Percentiles rank a stretch among this genome's conserved stretches.
These are phyloP conservation scores for Myotis brandtii DNA, from an alignment of 2,113 vertebrate species.

Conservation along the genomic window DNA sequence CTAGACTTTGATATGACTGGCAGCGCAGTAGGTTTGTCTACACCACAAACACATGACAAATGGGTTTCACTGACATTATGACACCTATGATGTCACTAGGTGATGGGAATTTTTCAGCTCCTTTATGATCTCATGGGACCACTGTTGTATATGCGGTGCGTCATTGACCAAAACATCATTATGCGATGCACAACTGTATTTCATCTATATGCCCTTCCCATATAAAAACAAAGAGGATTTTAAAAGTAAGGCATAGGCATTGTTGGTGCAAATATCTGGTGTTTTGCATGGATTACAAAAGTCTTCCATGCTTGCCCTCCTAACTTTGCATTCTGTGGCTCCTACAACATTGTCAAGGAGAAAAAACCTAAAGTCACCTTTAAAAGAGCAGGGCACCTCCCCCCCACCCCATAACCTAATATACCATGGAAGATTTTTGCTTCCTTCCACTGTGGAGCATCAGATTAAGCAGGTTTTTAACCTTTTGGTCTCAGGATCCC, in stretches of 20 bases:
- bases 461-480: background rate
- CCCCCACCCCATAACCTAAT: background rate
- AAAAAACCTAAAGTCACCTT: background rate
- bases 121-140: background rate
- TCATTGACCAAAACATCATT: background rate
- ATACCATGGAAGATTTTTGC: background rate
- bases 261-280: background rate
- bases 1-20: background rate
- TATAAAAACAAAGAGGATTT: background rate
- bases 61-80: background rate
- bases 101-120: background rate
- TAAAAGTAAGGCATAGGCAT: background rate
- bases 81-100: background rate
- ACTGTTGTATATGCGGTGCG: background rate
- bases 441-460: constrained; percentile 14
- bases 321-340: background rate
- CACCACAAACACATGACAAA: background rate
- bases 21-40: background rate
- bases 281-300: constrained; percentile 1
- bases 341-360: background rate
- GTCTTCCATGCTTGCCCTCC: background rate
- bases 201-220: background rate
- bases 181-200: background rate
- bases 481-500: background rate
- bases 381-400: background rate